Percentiles rank a stretch among this genome's conserved stretches.
phyloP scores from a whole-genome alignment of 2,113 vertebrate genomes.

The Eurystomus gularis region DNA sequence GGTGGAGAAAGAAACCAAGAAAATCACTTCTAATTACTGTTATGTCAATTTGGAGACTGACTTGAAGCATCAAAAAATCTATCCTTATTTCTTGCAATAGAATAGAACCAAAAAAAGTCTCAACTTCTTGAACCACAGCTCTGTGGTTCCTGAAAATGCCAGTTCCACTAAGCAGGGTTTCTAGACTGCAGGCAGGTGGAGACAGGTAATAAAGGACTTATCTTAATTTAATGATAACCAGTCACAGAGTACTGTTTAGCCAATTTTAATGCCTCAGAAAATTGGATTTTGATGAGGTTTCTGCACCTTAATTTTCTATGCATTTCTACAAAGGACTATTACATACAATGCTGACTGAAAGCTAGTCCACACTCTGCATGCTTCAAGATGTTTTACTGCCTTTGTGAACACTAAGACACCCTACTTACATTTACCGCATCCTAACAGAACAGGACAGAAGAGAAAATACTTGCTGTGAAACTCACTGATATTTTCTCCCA shows the following conservation, averaged over 20 bases:
- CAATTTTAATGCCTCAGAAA: constrained; percentile 59
- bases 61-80: constrained; percentile 25
- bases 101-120: neutral
- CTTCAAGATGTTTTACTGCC: neutral
- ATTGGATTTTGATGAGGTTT: constrained; percentile 69
- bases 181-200: neutral
- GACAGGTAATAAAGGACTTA: constrained; percentile 33
- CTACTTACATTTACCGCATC: neutral
- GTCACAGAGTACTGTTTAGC: constrained; percentile 43
- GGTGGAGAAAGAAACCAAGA: neutral
- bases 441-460: neutral
- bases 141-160: constrained; percentile 33
- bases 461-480: neutral
- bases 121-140: neutral
- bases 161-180: constrained; percentile 28
- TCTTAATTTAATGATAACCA: constrained; percentile 48
- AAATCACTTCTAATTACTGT: constrained; percentile 64
- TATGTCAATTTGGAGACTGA: constrained; percentile 31
- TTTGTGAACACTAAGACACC: neutral
- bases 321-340: neutral
- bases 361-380: neutral
- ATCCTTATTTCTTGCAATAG: neutral
- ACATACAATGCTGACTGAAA: constrained; percentile 3
- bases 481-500: neutral
- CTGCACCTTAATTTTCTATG: constrained; percentile 36